Conservation (phyloP, 2,113 vertebrate genomes). For the Calonectris borealis region DNA sequence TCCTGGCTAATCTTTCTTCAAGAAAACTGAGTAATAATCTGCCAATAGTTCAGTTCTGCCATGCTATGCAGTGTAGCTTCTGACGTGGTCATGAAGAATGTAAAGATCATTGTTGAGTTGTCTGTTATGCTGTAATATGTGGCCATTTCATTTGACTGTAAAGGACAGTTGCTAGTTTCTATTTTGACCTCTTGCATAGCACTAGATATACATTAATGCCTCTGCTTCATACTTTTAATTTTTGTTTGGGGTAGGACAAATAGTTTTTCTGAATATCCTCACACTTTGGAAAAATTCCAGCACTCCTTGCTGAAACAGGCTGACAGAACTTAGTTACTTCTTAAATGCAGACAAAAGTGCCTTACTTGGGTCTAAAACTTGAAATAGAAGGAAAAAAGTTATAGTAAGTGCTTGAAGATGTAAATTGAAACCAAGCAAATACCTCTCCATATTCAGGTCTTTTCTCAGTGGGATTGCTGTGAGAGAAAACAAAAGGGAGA, state of each 20-base stretch:
- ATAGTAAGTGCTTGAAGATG: background rate
- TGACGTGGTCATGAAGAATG: too few relatives aligned
- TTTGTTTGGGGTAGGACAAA: background rate
- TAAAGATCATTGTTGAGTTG: too few relatives aligned
- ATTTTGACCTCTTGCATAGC: background rate
- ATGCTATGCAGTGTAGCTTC: too few relatives aligned
- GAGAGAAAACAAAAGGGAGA: background rate
- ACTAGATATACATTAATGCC: background rate
- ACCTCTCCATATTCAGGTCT: background rate
- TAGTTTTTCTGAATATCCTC: background rate
- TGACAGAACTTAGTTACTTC: background rate
- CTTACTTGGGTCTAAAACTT: background rate
- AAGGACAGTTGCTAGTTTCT: background rate
- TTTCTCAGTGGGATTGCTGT: background rate
- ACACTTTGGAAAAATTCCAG: background rate
- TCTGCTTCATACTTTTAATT: background rate
- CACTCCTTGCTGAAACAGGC: background rate
- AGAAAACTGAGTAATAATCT: too few relatives aligned
- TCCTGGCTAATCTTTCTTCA: background rate
- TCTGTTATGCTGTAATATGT: background rate
- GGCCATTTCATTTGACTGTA: background rate
- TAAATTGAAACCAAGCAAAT: background rate
- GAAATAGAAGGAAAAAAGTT: background rate
- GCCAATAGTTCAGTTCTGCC: too few relatives aligned
- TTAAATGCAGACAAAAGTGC: background rate